Percentiles rank a stretch among this genome's conserved stretches.
phyloP scores from a whole-genome alignment of 2,888 invertebrate species.

The Ceriagrion tenellum region DNA sequence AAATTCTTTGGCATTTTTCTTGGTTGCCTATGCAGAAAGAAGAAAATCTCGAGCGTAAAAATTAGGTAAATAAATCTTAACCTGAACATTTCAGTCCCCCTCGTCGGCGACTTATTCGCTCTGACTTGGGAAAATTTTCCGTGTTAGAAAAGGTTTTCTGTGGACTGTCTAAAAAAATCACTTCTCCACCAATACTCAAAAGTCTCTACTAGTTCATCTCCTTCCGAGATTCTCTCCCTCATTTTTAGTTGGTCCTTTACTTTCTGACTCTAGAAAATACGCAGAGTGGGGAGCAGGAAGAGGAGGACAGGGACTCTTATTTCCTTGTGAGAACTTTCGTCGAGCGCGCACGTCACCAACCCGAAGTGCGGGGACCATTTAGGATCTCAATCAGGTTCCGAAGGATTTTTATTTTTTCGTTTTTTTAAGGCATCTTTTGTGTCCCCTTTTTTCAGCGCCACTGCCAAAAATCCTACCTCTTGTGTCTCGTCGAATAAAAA shows the following conservation, averaged over 20 bases:
- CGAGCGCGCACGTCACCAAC: not conserved
- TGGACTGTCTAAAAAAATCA: not conserved
- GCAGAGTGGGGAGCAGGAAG: not conserved
- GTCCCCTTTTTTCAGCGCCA: conserved; percentile 38
- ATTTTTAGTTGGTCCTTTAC: not conserved
- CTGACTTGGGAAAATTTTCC: not conserved
- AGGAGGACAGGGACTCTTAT: not conserved
- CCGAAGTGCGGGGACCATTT: conserved; percentile 31
- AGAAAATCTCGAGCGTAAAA: too few species aligned
- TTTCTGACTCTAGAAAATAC: not conserved
- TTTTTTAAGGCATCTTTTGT: conserved; percentile 19
- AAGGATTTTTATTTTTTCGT: not conserved
- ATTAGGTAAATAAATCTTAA: too few species aligned
- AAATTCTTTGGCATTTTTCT: too few species aligned
- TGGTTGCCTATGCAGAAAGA: too few species aligned
- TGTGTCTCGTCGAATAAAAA: conserved; percentile 7
- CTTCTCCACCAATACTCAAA: not conserved
- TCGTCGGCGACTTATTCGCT: too few species aligned
- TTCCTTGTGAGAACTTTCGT: not conserved
- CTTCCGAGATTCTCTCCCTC: not conserved
- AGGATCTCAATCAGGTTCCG: conserved; percentile 50
- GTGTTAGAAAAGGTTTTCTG: not conserved
- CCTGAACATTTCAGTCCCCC: too few species aligned
- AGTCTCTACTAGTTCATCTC: not conserved
- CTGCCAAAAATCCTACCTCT: conserved; percentile 42